Percentiles rank a stretch among this genome's conserved stretches.
phyloP scores from a whole-genome alignment of 2,888 invertebrate genomes.

The Eupeodes luniger region DNA sequence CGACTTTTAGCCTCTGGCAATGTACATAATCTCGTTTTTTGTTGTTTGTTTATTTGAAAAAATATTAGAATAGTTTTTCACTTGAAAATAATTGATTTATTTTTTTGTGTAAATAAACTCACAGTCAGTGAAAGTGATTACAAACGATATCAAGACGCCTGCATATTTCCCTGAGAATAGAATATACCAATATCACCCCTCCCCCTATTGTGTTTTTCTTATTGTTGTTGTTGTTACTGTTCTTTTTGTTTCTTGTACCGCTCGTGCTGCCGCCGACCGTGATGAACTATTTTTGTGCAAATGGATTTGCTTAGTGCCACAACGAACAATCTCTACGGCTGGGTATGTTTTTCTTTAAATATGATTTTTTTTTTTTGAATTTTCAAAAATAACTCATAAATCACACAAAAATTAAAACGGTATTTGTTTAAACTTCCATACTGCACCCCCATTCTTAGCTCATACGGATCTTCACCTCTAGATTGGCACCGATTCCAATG shows the following conservation, averaged over 20 bases:
- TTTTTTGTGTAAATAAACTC: slow-evolving; percentile 34
- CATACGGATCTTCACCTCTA: slow-evolving; percentile 35
- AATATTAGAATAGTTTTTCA: slow-evolving; percentile 34
- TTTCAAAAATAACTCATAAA: slow-evolving; percentile 67
- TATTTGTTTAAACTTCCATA: slow-evolving; percentile 11
- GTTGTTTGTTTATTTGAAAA: slow-evolving; percentile 52
- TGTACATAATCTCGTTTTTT: slow-evolving; percentile 55
- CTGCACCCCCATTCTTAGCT: slow-evolving; percentile 46
- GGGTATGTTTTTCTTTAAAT: slow-evolving; percentile 64
- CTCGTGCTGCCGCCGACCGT: slow-evolving; percentile 43
- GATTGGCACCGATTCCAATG: slow-evolving; percentile 54
- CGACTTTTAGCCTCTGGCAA: slow-evolving; percentile 33
- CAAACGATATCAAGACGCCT: slow-evolving; percentile 26
- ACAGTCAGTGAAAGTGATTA: slow-evolving; percentile 61
- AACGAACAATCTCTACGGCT: slow-evolving; percentile 75
- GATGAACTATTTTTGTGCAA: slow-evolving; percentile 76
- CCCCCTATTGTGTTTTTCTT: neutral
- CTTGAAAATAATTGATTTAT: slow-evolving; percentile 31
- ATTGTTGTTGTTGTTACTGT: slow-evolving; percentile 7
- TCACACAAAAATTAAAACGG: slow-evolving; percentile 46
- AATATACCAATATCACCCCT: neutral
- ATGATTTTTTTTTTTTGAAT: slow-evolving; percentile 28
- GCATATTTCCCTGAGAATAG: slow-evolving; percentile 19
- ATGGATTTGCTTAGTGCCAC: slow-evolving; percentile 76
- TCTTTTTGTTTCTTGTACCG: slow-evolving; percentile 6